These are phyloP conservation scores for Phalangium opilio DNA, from an alignment of 2,888 invertebrate species.

Conservation along the genomic window DNA sequence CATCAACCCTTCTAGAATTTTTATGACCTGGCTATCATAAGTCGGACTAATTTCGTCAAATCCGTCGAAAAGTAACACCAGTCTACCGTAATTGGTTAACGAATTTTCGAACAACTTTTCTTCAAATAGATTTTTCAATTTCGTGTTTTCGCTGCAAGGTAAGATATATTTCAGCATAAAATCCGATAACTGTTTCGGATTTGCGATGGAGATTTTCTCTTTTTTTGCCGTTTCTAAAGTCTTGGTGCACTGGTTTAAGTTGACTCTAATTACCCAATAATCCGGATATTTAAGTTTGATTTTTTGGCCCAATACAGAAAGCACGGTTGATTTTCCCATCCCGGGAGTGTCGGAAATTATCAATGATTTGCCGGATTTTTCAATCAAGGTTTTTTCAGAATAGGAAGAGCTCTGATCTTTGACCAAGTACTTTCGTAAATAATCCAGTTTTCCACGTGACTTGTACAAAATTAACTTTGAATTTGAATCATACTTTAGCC, in stretches of 20 bases:
- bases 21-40: neutral
- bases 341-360: constrained; percentile 1
- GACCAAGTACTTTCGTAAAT: neutral
- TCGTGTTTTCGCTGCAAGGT: neutral
- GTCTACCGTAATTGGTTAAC: neutral
- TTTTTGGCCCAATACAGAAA: neutral
- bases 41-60: constrained; percentile 1
- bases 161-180: neutral
- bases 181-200: too few species aligned
- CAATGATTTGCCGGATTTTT: neutral
- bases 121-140: neutral
- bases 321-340: constrained; percentile 3
- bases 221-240: neutral
- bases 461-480: neutral
- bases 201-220: neutral
- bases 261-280: constrained; percentile 2
- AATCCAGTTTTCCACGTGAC: neutral
- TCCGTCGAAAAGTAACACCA: constrained; percentile 1
- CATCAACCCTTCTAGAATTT: neutral
- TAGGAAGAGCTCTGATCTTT: neutral
- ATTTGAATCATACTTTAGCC: neutral
- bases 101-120: neutral
- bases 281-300: neutral
- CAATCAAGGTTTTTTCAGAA: neutral
- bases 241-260: neutral